Evolutionary conservation across 2,888 invertebrate genomes (phyloP).

Genomic region (Pseudococcus jackbeardsleyi): DNA sequence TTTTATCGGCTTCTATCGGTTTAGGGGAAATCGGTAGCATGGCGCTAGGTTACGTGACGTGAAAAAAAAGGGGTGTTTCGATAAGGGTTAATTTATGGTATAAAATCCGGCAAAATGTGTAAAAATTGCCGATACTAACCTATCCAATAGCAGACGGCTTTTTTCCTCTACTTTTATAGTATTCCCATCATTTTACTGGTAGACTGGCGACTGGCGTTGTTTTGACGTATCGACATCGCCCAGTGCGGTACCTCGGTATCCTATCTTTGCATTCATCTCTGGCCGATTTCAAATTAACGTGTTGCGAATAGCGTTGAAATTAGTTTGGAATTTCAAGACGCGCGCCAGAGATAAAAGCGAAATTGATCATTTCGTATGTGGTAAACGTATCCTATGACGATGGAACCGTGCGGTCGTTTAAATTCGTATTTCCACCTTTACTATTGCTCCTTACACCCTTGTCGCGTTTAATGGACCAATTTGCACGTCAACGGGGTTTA

Average conservation of each 20-base stretch:
- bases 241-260: neutral
- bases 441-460: neutral
- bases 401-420: neutral
- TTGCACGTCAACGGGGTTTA: neutral
- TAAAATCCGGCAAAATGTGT: constrained; percentile 53
- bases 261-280: too few species aligned
- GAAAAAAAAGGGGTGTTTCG: constrained; percentile 59
- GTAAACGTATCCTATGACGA: neutral
- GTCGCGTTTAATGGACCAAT: neutral
- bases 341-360: neutral
- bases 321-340: neutral
- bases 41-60: constrained; percentile 58
- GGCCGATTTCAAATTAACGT: constrained; percentile 3
- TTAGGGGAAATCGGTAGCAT: constrained; percentile 51
- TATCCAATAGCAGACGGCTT: constrained; percentile 49
- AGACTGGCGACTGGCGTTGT: neutral
- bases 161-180: neutral
- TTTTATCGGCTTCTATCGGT: constrained; percentile 34
- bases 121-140: constrained; percentile 59
- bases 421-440: constrained; percentile 5
- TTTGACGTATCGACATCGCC: constrained; percentile 12
- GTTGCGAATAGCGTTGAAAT: neutral
- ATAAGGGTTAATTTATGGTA: constrained; percentile 58
- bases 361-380: constrained; percentile 19
- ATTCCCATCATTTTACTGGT: neutral